These are phyloP conservation scores for Drosophila burlai DNA, from an alignment of 1,140 invertebrate species.

Conservation along the genomic window DNA sequence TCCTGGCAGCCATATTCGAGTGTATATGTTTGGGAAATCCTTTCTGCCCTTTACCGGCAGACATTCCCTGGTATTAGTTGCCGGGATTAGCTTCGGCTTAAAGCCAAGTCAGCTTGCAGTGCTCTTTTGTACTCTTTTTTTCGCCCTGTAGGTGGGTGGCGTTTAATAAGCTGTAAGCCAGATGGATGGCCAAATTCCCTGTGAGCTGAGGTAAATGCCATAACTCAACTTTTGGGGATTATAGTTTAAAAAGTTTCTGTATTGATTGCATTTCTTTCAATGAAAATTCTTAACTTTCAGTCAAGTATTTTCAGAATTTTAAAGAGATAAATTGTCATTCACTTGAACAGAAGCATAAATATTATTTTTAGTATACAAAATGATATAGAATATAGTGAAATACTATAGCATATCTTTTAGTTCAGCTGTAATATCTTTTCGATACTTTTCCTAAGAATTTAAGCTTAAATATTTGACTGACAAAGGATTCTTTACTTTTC, in stretches of 20 bases:
- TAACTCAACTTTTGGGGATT: conserved; percentile 6
- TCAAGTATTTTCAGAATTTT: no score
- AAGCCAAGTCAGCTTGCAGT: conserved; percentile 17
- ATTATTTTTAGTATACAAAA: neutral
- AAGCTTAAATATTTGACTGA: neutral
- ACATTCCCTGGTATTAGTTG: conserved; percentile 33
- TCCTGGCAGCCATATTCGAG: conserved; percentile 21
- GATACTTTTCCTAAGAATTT: no score
- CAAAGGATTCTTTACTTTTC: neutral
- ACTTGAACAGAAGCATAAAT: neutral
- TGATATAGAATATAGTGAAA: neutral
- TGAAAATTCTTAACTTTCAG: neutral
- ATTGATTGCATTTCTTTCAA: conserved; percentile 5
- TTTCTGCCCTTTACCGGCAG: conserved; percentile 24
- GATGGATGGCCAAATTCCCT: conserved; percentile 20
- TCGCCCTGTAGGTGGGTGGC: neutral
- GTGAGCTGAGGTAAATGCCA: conserved; percentile 3
- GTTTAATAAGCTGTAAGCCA: conserved; percentile 27
- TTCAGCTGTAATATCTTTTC: neutral
- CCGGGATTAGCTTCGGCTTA: conserved; percentile 29
- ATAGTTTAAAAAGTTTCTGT: neutral
- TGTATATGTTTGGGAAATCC: conserved; percentile 46
- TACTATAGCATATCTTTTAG: neutral
- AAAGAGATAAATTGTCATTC: no score
- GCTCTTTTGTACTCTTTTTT: conserved; percentile 13